phyloP scores from a whole-genome alignment of 2,113 vertebrate genomes.

The Coptodon rendalli region DNA sequence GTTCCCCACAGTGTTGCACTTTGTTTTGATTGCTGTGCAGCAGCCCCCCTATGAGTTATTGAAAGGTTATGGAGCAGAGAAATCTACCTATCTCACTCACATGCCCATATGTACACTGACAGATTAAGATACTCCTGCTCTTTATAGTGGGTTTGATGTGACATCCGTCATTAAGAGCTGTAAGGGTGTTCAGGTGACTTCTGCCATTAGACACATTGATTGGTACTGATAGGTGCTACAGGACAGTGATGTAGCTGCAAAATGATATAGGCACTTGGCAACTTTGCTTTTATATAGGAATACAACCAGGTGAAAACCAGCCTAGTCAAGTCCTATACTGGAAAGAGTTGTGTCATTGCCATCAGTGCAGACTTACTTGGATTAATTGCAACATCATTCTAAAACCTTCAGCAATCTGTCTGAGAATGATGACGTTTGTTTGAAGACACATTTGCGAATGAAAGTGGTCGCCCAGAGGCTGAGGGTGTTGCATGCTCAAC shows the following conservation, averaged over 20 bases:
- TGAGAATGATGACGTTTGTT: background rate
- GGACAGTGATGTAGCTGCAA: background rate
- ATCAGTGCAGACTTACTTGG: background rate
- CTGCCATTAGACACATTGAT: background rate
- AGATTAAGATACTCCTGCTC: background rate
- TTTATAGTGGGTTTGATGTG: background rate
- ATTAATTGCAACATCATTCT: background rate
- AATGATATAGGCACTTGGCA: background rate
- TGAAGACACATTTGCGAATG: background rate
- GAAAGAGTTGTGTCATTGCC: background rate
- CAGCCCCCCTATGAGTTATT: background rate
- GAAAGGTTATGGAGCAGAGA: background rate
- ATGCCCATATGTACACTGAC: background rate
- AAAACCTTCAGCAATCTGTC: background rate
- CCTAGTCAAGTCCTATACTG: background rate
- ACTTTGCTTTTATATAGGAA: background rate
- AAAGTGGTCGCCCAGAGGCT: background rate
- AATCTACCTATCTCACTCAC: background rate
- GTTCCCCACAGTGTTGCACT: conserved; percentile 24
- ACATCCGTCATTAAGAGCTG: background rate
- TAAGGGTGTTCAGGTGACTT: background rate
- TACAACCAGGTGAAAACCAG: background rate
- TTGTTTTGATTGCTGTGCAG: conserved; percentile 19
- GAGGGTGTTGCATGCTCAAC: background rate
- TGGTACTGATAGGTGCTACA: background rate